Conservation (phyloP, 1,140 invertebrate genomes). For the Parasteatoda tepidariorum region DNA sequence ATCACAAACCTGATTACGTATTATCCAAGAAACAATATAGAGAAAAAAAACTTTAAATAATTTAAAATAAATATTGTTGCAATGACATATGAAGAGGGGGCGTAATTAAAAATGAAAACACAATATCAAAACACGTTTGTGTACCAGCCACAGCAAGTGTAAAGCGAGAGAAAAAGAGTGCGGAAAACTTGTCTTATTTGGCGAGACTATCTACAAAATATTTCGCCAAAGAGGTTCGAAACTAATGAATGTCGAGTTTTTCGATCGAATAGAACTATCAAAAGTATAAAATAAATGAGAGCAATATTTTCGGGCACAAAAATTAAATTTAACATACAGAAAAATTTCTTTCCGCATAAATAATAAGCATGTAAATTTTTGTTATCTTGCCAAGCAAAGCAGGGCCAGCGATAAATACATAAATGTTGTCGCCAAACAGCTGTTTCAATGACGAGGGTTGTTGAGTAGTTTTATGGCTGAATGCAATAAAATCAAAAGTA, state of each 20-base stretch:
- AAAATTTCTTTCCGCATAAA: not conserved
- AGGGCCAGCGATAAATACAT: not conserved
- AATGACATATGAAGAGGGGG: not conserved
- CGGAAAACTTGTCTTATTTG: not conserved
- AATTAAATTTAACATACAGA: not conserved
- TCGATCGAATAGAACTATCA: not conserved
- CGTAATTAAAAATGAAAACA: not conserved
- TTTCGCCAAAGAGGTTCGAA: not conserved
- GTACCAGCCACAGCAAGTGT: not conserved
- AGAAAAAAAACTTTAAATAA: too few species aligned
- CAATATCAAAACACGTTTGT: not conserved
- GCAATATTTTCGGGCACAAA: not conserved
- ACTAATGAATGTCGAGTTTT: not conserved
- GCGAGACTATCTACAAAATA: not conserved
- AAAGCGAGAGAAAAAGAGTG: not conserved
- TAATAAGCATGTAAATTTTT: not conserved
- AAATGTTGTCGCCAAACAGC: not conserved
- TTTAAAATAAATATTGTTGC: too few species aligned
- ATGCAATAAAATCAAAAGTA: too few species aligned
- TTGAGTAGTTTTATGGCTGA: constrained; percentile 23
- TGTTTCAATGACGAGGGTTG: constrained; percentile 17
- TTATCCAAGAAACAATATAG: too few species aligned
- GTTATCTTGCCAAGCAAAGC: not conserved
- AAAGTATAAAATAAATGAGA: not conserved
- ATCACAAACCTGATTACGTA: too few species aligned